Evolutionary conservation across 2,888 invertebrate species (phyloP).

Genomic region (Trilocha varians): DNA sequence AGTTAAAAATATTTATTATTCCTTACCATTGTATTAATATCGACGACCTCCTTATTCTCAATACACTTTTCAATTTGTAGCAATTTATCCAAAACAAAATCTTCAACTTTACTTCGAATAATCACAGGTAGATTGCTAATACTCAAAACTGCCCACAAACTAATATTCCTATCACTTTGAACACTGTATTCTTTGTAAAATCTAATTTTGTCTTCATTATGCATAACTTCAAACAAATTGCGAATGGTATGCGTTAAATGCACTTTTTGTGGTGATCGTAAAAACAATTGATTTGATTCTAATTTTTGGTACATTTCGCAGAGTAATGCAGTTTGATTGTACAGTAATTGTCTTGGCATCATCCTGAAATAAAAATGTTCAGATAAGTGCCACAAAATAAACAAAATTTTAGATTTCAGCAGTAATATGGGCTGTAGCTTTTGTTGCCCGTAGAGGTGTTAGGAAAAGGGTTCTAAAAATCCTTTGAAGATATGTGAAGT

Average conservation of each 20-base stretch:
- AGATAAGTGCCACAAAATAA: no score
- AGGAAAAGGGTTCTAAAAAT: no score
- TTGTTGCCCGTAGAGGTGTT: no score
- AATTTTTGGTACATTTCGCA: conserved; percentile 39
- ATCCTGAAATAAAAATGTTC: conserved; percentile 27
- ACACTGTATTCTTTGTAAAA: conserved; percentile 32
- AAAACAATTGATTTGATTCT: conserved; percentile 24
- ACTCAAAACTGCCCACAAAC: conserved; percentile 36
- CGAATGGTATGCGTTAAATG: conserved; percentile 33
- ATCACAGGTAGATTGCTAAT: conserved; percentile 33
- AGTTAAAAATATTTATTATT: conserved; percentile 3
- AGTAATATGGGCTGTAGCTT: no score
- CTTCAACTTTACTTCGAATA: conserved; percentile 19
- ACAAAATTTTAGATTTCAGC: no score
- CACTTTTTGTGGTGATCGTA: conserved; percentile 37
- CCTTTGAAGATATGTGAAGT: no score
- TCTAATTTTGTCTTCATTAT: conserved; percentile 31
- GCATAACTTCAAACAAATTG: conserved; percentile 32
- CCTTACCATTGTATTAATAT: conserved; percentile 24
- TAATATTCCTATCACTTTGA: conserved; percentile 25
- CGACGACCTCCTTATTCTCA: conserved; percentile 8
- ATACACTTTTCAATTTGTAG: conserved; percentile 12
- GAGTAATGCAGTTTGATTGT: conserved; percentile 31
- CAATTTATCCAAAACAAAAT: conserved; percentile 22
- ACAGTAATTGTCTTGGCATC: conserved; percentile 22